Conservation (phyloP, 1,140 invertebrate genomes). For the Leptonema lineaticorne region DNA sequence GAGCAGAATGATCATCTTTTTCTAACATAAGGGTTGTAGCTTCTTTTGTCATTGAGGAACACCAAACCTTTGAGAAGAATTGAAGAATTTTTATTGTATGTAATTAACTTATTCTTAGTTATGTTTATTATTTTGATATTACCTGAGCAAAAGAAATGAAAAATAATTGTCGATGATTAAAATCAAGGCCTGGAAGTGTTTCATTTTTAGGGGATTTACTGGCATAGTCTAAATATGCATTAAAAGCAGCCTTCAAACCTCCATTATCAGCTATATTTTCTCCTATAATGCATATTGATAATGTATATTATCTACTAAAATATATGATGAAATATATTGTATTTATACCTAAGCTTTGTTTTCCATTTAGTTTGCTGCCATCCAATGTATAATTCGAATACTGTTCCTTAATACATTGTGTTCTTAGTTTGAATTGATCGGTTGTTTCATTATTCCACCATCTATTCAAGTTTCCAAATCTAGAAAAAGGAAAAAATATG, state of each 20-base stretch:
- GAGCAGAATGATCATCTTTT: conserved; percentile 82
- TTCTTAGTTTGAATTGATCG: conserved; percentile 81
- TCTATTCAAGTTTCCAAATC: conserved; percentile 87
- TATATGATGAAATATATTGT: no score
- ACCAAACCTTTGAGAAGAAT: conserved; percentile 75
- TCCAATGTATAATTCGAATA: conserved; percentile 75
- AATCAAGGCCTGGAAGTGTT: conserved; percentile 75
- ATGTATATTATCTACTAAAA: conserved; percentile 4
- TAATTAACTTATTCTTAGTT: neutral
- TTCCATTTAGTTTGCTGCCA: conserved; percentile 70
- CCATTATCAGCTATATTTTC: conserved; percentile 96
- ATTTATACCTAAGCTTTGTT: conserved; percentile 72
- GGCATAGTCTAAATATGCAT: conserved; percentile 74
- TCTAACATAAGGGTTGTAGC: conserved; percentile 76
- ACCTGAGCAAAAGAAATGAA: conserved; percentile 92
- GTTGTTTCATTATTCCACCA: conserved; percentile 98
- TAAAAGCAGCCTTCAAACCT: conserved; percentile 86
- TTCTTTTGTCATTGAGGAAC: conserved; percentile 77
- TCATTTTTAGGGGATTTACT: conserved; percentile 50
- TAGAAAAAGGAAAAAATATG: conserved; percentile 34
- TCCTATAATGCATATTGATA: conserved; percentile 51
- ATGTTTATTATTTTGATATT: no score
- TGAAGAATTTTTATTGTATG: no score
- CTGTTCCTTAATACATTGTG: conserved; percentile 90
- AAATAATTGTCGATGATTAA: conserved; percentile 87